Evolutionary conservation across 2,888 invertebrate genomes (phyloP), one percentile per base, ranked within the genome.

Genomic region (Beris chalybata): DNA sequence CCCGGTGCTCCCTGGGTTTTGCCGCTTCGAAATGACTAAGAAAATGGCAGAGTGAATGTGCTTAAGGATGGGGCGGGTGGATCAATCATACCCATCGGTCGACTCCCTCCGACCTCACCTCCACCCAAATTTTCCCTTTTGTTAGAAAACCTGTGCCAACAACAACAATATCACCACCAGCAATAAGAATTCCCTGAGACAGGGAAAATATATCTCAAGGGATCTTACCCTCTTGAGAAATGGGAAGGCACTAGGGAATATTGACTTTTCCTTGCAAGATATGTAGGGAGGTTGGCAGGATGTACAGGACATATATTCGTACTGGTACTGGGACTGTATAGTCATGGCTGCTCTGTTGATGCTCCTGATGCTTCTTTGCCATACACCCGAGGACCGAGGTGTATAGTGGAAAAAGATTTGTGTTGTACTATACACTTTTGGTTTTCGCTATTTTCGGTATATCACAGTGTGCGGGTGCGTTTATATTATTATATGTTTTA

Each of bases 181-280:
- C 15, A 7, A 47, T 45, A 69, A 56, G 48, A 59, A 67, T 57
- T 55, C 65, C 38, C 30, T 47, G 59, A 43, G 57, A 59, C 65
- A 63, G 55, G 59, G 61, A 67, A 71, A 70, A 65, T 70, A 72
- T 72, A 71, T 72, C 74, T 71, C 74, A 64, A 64, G 73, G 72
- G 74, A 73, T 67, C 71, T 71, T 69, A 73, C 73, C 74, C 74
- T 74, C 74, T 72, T 72, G 72, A 74, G 73, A 71, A 73, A 73
- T 71, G 71, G 70, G 70, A 73, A 63, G 55, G 58, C 67, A 67
- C 64, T 67, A 57, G 64, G 64, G 67, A 67, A 67, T 67, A 67
- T 67, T 67, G 67, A 67, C 67, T 67, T 67, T 67, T 64, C 58
- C 64, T 64, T 43, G 54, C 30, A 32, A 70, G 67, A 70, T 70